Base-by-base conservation (phyloP, 2,113 vertebrate genomes). In the Malaclemys terrapin region DNA sequence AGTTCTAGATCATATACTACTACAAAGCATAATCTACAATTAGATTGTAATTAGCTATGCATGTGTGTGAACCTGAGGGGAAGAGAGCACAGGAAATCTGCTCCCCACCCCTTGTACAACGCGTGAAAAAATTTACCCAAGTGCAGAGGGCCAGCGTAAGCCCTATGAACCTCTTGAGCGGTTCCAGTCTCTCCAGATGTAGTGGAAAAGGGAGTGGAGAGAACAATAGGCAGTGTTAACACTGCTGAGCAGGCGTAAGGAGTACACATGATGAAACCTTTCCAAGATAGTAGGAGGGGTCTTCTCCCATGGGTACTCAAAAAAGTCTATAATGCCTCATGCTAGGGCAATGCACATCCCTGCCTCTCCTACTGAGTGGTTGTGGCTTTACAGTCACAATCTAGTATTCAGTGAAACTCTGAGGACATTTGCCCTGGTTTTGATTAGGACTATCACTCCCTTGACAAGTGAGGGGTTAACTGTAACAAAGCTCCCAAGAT, bases 241-340 rank as follows among this genome's bases (percentile, higher is more conserved):
- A 50, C 47, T 38, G 47, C 83, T 35, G 27, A 17, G 84, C 38
- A 56, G 38, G 29, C 54, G 1, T 3, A 25, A 52, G 0, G 3
- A 1, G 38, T 49, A 53, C 1, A 16, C 59, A 38, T 1, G 0
- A 3, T 1, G 8, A 35, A 72, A 38, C n/a, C 59, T 75, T 76
- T 1, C 1, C 6, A 0, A 7, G 5, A 50, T 31, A 4, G 1
- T 1, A 35, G n/a, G 1, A 17, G 2, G 49, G 80, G 6, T 6
- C 10, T 10, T 13, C 42, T 47, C 47, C 65, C 3, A 62, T 27
- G 16, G 6, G 1, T 47, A 78, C 56, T 49, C 42, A 29, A 10
- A 24, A 2, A 5, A 19, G 29, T 47, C 22, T 6, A 76, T 8
- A 76, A 25, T 13, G 42, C 29, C 14, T 57, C 53, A 57, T n/a